Conservation (phyloP, 2,797 vertebrate genomes). For the Lacerta viridis region DNA sequence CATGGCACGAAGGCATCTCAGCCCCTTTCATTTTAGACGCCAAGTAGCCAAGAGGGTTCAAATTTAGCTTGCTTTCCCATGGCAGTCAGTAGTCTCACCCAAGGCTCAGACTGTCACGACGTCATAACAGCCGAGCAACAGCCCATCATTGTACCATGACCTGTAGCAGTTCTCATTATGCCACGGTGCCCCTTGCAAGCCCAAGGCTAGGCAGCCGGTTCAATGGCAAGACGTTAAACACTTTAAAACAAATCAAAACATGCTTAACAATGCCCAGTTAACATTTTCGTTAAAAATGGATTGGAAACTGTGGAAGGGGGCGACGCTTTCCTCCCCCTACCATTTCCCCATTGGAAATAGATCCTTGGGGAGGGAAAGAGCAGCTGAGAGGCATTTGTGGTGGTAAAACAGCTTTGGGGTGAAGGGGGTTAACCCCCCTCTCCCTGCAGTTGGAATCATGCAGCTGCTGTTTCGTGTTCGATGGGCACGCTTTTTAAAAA, state of each 20-base stretch:
- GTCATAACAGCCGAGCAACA: background rate
- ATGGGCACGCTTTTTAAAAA: too few relatives aligned
- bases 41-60: background rate
- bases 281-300: too few relatives aligned
- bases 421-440: background rate
- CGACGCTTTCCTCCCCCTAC: too few relatives aligned
- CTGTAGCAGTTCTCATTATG: background rate
- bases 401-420: background rate
- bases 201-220: background rate
- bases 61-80: background rate
- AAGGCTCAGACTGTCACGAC: background rate
- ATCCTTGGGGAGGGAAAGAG: background rate
- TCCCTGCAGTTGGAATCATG: background rate
- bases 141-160: background rate
- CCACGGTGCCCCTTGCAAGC: background rate
- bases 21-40: background rate
- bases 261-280: background rate
- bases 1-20: background rate
- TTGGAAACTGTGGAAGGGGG: too few relatives aligned
- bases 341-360: too few relatives aligned
- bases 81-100: background rate
- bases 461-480: background rate
- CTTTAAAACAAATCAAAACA: too few relatives aligned
- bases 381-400: background rate
- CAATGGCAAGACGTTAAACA: background rate